Evolutionary conservation across 2,888 invertebrate genomes (phyloP).

Genomic region (Polyommatus icarus): DNA sequence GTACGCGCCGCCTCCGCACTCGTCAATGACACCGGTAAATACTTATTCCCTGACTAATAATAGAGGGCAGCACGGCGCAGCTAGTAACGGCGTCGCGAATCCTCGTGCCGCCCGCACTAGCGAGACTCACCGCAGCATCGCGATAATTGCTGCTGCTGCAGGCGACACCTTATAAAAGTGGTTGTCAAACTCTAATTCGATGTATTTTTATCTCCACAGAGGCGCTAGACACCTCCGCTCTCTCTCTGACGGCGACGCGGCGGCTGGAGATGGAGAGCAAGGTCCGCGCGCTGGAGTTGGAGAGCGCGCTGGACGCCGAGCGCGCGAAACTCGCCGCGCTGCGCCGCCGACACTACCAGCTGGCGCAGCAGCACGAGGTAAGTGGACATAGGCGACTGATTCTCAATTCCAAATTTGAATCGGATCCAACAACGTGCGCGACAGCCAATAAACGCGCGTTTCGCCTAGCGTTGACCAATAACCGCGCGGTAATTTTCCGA

Average conservation of each 20-base stretch:
- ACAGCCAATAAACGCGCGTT: too few relatives aligned
- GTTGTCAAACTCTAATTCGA: too few relatives aligned
- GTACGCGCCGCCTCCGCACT: constrained; percentile 93
- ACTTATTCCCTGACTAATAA: constrained; percentile 50
- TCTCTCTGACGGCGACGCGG: constrained; percentile 96
- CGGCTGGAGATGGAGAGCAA: constrained; percentile 98
- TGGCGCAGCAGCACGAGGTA: constrained; percentile 84
- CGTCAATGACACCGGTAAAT: constrained; percentile 88
- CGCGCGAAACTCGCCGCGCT: constrained; percentile 91
- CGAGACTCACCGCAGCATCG: constrained; percentile 91
- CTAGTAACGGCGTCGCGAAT: constrained; percentile 98
- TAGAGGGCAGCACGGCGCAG: constrained; percentile 97
- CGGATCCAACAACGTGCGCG: too few relatives aligned
- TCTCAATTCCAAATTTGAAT: too few relatives aligned
- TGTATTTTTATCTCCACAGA: constrained; percentile 73
- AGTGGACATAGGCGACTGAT: too few relatives aligned
- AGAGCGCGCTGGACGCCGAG: constrained; percentile 94
- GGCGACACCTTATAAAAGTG: constrained; percentile 81
- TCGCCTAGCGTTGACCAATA: too few relatives aligned
- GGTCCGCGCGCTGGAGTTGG: constrained; percentile 95
- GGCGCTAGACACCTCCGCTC: constrained; percentile 92
- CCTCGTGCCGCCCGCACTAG: constrained; percentile 93
- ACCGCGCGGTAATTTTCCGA: too few relatives aligned
- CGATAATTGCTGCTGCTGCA: constrained; percentile 92
- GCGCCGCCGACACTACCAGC: constrained; percentile 94